Conservation (phyloP, 1,140 invertebrate genomes). For the Paralvinella palmiformis region DNA sequence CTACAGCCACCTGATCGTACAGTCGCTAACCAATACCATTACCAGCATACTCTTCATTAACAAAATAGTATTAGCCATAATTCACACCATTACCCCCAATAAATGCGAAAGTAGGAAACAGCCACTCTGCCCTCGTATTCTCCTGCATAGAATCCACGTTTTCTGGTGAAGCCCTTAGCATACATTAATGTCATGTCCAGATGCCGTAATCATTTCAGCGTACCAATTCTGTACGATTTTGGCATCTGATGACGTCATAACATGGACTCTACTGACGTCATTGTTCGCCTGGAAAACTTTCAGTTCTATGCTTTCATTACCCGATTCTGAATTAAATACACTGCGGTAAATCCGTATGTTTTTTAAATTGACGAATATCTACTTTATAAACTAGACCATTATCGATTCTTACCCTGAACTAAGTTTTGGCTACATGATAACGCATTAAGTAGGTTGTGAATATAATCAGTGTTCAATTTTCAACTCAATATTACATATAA, state of each 20-base stretch:
- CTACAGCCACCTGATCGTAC: constrained; percentile 1
- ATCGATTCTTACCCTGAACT: too few species aligned
- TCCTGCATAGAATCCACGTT: not conserved
- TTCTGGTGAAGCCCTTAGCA: not conserved
- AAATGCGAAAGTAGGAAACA: not conserved
- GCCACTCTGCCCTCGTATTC: constrained; percentile 6
- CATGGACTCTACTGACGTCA: not conserved
- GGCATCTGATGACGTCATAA: constrained; percentile 7
- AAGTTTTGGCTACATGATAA: too few species aligned
- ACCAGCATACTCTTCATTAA: not conserved
- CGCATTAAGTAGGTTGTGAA: too few species aligned
- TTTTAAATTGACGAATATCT: too few species aligned
- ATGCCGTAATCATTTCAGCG: constrained; percentile 1
- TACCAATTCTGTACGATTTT: constrained; percentile 9
- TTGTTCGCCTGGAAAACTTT: constrained; percentile 3
- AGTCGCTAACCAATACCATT: constrained; percentile 5
- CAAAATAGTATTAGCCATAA: constrained; percentile 9
- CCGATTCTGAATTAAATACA: too few species aligned
- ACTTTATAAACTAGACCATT: too few species aligned
- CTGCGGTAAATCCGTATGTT: too few species aligned
- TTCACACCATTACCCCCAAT: constrained; percentile 7
- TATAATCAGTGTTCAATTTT: too few species aligned
- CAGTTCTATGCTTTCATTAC: too few species aligned
- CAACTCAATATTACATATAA: too few species aligned
- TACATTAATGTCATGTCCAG: constrained; percentile 7